Evolutionary conservation across 2,113 vertebrate genomes (phyloP), one percentile per base, ranked within the genome.

Genomic region (Cairina moschata): DNA sequence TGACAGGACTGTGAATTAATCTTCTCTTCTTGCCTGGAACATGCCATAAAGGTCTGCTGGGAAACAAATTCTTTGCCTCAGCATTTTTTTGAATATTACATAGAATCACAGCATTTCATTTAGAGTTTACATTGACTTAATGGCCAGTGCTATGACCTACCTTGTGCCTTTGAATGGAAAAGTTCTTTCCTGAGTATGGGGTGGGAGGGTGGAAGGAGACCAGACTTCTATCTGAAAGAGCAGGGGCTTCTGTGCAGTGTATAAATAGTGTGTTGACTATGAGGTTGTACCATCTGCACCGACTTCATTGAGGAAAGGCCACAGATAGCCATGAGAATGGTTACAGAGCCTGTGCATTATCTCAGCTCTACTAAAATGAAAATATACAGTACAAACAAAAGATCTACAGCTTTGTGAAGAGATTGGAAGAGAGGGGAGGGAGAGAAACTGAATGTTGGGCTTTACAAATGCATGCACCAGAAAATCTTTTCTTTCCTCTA

Each of bases 401-500:
- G 97, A 97, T 96, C 96, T 92, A 74, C 93, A 91, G 96, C 91
- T 98, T 97, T 98, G 96, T 96, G 94, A 98, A 91, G 97, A 98
- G 94, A 94, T 81, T 80, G 91, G 85, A 72, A 91, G 92, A 92
- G 89, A 95, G 94, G 87, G 94, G 95, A 67, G 88, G 75, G 94
- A 95, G 91, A 97, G 97, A 88, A 96, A 96, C 95, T 97, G 95
- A 96, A 91, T 81, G 97, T 98, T 98, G 98, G 98, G 96, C 96
- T 97, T 96, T 96, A 96, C 96, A 97, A 97, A 98, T 98, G 96
- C 73, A 91, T 97, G 94, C 97, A 98, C 97, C 98, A 98, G 98
- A 98, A 98, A 98, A 98, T 98, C 98, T 97, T 97, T 98, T 98
- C 97, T 98, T 98, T 97, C 98, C 97, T 95, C 96, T 91, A 97